Conservation (phyloP, 2,797 vertebrate genomes). For the Pitangus sulphuratus region DNA sequence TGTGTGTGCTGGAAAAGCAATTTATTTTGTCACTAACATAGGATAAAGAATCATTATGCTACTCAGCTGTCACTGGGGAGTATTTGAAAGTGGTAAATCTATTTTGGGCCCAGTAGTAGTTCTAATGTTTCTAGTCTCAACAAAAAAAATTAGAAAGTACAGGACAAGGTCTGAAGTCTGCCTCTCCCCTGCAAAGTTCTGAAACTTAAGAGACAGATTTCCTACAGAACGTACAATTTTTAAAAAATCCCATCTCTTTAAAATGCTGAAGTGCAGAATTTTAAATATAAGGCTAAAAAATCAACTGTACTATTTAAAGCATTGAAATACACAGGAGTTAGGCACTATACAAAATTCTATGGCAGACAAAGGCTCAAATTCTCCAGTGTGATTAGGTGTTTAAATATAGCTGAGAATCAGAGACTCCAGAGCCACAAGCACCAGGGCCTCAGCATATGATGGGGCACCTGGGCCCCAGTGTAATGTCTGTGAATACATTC, state of each 20-base stretch:
- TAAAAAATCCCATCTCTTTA: neutral
- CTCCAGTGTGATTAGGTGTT: neutral
- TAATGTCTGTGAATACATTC: neutral
- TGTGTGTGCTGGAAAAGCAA: slow-evolving; percentile 12
- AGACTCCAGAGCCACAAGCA: neutral
- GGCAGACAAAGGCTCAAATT: neutral
- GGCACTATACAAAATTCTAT: neutral
- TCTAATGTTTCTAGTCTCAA: neutral
- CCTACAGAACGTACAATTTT: neutral
- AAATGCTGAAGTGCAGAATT: neutral
- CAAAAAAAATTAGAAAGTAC: neutral
- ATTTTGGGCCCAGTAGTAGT: neutral
- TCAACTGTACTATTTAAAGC: neutral
- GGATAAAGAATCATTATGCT: neutral
- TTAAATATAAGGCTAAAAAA: neutral
- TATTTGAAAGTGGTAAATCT: neutral
- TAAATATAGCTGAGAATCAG: slow-evolving; percentile 4
- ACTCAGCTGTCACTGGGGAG: neutral
- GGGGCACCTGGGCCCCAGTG: neutral
- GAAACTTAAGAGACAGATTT: neutral
- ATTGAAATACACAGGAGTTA: neutral
- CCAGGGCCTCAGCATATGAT: neutral
- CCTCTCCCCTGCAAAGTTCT: rapidly evolving
- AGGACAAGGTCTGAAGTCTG: neutral
- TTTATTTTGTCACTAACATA: slow-evolving; percentile 15